phyloP scores from a whole-genome alignment of 2,113 vertebrate species.

The Diadophis punctatus region DNA sequence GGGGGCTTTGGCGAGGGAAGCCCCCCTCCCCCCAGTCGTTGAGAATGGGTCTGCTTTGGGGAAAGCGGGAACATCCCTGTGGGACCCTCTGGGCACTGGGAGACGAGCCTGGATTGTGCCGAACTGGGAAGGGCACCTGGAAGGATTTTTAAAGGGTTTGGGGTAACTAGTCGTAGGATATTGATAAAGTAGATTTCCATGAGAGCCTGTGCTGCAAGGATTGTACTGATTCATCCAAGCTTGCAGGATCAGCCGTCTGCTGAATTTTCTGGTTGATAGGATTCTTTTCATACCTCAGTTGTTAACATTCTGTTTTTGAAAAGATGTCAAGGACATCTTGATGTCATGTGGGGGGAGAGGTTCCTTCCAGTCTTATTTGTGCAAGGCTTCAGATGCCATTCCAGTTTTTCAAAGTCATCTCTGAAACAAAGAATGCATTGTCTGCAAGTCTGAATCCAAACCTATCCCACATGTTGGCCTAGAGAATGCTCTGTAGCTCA shows the following conservation, averaged over 20 bases:
- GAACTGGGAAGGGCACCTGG: not conserved
- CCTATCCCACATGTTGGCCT: not conserved
- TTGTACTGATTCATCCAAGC: not conserved
- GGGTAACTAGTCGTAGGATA: too few species aligned
- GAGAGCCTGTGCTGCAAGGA: not conserved
- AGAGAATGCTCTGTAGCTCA: not conserved
- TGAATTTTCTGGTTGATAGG: too few species aligned
- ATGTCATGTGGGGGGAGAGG: not conserved
- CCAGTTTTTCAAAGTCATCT: too few species aligned
- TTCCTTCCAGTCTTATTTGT: not conserved
- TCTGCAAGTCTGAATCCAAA: not conserved
- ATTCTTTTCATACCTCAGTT: not conserved
- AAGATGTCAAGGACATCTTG: not conserved
- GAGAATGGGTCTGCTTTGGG: not conserved
- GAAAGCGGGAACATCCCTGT: not conserved
- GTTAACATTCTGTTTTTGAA: not conserved
- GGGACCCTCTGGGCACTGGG: constrained; percentile 16
- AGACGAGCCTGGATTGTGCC: not conserved
- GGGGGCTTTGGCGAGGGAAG: not conserved
- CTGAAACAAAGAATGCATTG: not conserved
- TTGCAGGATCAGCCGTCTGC: not conserved
- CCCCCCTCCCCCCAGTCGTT: not conserved
- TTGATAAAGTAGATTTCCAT: not conserved
- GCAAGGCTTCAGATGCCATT: not conserved
- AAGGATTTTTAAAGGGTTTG: not conserved